phyloP scores from a whole-genome alignment of 2,797 vertebrate genomes.

The Squalus acanthias region DNA sequence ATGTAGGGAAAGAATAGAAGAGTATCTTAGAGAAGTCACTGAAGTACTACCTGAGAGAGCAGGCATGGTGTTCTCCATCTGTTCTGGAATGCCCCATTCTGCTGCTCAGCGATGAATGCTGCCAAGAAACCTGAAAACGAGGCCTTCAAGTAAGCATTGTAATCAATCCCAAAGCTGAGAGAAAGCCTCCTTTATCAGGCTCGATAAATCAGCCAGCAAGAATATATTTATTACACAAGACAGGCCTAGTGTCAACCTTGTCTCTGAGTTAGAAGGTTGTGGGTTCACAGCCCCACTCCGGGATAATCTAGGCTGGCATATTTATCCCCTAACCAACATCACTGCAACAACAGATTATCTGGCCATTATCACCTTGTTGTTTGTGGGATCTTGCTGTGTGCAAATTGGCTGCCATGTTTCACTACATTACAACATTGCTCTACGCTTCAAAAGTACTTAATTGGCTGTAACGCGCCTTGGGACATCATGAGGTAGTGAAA shows the following conservation, averaged over 20 bases:
- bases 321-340: background rate
- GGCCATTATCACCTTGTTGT: background rate
- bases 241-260: background rate
- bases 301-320: background rate
- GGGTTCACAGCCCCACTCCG: background rate
- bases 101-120: background rate
- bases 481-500: background rate
- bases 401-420: background rate
- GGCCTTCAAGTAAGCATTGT: background rate
- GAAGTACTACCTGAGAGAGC: background rate
- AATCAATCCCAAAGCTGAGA: background rate
- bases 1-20: background rate
- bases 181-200: background rate
- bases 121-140: background rate
- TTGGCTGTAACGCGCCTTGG: background rate
- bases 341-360: background rate
- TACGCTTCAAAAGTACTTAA: background rate
- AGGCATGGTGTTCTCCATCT: background rate
- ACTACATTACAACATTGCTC: background rate
- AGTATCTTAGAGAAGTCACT: constrained; percentile 2
- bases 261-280: background rate
- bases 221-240: background rate
- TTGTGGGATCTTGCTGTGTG: background rate
- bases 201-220: background rate
- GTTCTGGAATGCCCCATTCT: background rate